Evolutionary conservation across 2,113 vertebrate species (phyloP).

Genomic region (Mirza zaza): DNA sequence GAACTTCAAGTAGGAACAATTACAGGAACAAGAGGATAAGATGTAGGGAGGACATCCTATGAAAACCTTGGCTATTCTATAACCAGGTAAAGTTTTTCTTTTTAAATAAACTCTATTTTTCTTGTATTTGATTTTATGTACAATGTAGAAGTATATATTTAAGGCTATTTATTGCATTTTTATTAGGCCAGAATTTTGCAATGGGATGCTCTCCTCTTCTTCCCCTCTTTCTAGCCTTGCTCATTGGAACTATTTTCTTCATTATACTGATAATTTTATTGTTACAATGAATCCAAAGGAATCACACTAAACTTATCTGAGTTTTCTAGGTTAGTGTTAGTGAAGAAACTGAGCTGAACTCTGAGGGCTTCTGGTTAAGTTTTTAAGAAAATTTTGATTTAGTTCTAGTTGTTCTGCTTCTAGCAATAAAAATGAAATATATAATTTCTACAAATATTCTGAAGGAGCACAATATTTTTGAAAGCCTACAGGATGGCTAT

Average conservation of each 20-base stretch:
- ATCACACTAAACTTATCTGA: neutral
- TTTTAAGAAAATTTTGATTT: neutral
- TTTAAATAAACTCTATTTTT: neutral
- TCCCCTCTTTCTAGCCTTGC: neutral
- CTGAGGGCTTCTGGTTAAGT: neutral
- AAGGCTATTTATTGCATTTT: neutral
- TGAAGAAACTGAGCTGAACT: neutral
- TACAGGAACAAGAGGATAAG: neutral
- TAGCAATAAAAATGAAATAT: neutral
- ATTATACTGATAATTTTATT: neutral
- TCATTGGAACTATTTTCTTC: neutral
- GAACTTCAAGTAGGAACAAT: neutral
- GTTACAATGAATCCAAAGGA: neutral
- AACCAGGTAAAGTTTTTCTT: neutral
- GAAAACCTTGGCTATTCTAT: neutral
- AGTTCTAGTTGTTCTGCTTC: neutral
- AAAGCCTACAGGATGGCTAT: neutral
- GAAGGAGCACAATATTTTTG: neutral
- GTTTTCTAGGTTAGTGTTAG: neutral
- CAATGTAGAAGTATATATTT: neutral
- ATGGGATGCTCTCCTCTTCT: neutral
- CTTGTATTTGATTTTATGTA: neutral
- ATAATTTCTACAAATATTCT: neutral
- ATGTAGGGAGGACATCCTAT: fast-evolving
- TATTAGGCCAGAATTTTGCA: neutral